Evolutionary conservation across 1,140 invertebrate genomes (phyloP), one percentile per base, ranked within the genome.

Genomic region (Homalodisca vitripennis): DNA sequence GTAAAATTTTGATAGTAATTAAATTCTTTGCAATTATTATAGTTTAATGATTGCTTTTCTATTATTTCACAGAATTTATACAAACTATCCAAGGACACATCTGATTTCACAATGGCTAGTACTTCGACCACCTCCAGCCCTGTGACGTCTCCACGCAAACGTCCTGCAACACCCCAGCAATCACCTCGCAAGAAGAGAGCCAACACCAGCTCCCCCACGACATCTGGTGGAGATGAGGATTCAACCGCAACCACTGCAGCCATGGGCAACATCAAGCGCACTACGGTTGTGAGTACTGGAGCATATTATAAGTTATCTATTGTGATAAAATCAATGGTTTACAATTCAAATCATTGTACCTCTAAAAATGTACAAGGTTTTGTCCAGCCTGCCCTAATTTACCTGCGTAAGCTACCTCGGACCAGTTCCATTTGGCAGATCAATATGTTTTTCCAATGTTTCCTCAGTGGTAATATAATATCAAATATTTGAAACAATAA

Each of bases 21-120:
- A n/a, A n/a, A n/a, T n/a, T n/a, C n/a, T n/a, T n/a, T n/a, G n/a
- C n/a, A n/a, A n/a, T n/a, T n/a, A n/a, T n/a, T n/a, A n/a, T n/a
- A n/a, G n/a, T n/a, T n/a, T n/a, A n/a, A n/a, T n/a, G n/a, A n/a
- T n/a, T n/a, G n/a, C n/a, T n/a, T n/a, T n/a, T n/a, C n/a, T 60
- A 6, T 69, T 1, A 51, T 2, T 46, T 29, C 1, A 1, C 46
- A 73, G 72, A 68, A 60, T 14, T 22, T 73, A 12, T 73, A 69
- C 47, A 68, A 70, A 47, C 65, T 67, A 46, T 73, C 72, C 10
- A 73, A 73, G 63, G 70, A 73, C 20, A 73, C 69, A 20, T 72
- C 68, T 24, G 69, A 71, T 60, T 73, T 73, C 57, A 68, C 60
- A 20, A 63, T 73, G 14, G 22, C 27, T 27, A 22, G 64, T 26